Percentiles rank a stretch among this genome's conserved stretches.
These are phyloP conservation scores for Paramormyrops hopkinsi DNA, from an alignment of 2,797 vertebrate genomes.

Conservation along the genomic window DNA sequence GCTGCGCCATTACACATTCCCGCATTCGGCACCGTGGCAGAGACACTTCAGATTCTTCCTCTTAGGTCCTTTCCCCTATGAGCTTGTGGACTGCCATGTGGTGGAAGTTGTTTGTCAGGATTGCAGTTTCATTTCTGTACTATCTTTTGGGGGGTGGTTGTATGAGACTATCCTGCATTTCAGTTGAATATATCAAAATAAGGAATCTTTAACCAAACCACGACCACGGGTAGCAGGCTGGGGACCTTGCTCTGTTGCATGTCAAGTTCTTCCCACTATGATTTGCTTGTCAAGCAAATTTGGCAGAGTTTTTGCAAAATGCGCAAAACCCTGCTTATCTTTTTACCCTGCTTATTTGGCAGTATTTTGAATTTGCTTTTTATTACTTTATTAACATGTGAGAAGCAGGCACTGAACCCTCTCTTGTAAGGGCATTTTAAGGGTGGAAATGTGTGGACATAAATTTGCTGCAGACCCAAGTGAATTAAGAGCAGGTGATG, in stretches of 20 bases:
- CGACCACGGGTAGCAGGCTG: not conserved
- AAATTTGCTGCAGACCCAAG: constrained; percentile 14
- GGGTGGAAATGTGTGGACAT: not conserved
- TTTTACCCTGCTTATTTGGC: constrained; percentile 36
- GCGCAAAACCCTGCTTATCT: constrained; percentile 58
- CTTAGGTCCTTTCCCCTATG: not conserved
- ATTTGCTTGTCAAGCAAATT: constrained; percentile 57
- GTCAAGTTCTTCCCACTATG: not conserved
- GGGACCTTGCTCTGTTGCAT: not conserved
- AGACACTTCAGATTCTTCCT: not conserved
- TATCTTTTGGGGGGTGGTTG: not conserved
- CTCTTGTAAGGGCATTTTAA: not conserved
- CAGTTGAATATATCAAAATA: not conserved
- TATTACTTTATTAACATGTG: constrained; percentile 15
- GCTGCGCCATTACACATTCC: not conserved
- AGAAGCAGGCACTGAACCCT: not conserved
- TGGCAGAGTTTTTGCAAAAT: constrained; percentile 53
- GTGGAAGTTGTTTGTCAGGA: not conserved
- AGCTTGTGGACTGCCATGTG: not conserved
- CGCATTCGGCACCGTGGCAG: not conserved
- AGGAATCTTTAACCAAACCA: not conserved
- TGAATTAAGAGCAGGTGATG: not conserved
- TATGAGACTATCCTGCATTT: not conserved
- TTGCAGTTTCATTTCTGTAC: not conserved
- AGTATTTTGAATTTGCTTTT: constrained; percentile 38